Base-by-base conservation (phyloP, 2,888 invertebrate species). In the Cinara cedri region DNA sequence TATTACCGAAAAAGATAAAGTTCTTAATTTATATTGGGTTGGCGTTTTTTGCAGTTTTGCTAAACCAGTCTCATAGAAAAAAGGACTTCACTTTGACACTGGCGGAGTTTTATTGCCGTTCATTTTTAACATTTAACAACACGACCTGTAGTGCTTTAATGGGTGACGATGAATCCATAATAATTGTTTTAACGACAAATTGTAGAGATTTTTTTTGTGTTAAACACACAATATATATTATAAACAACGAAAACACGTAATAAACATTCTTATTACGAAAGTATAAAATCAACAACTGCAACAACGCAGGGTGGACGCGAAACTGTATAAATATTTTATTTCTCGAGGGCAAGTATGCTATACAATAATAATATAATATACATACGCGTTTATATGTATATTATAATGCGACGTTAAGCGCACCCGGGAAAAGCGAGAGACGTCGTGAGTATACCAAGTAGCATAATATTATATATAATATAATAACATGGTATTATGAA, bases 221-320 rank as follows among this genome's bases (percentile, higher is more conserved):
- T 16, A 49, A n/a, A 26, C 46, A 49, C 26, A 46, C n/a, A 68
- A 68, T 68, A 68, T 51, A 68, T 68, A 34, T 19, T 19, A 51
- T 4, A 34, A 34, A 34, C 34, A 34, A 34, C 34, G 34, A 34
- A 34, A 34, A 34, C 34, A 34, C 3, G 6, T 34, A 34, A 34
- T 34, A 34, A 34, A 34, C 3, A 34, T 34, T 34, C n/a, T n/a
- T n/a, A n/a, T n/a, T n/a, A n/a, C n/a, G n/a, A n/a, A 34, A 34
- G 34, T 34, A 72, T 24, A 72, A 72, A 60, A 72, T 46, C 24
- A 60, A 72, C 72, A 46, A 60, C 26, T 57, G 24, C 24, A 60
- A 72, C 72, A 46, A 60, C 26, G 72, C 24, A 24, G n/a, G n/a
- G n/a, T 10, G 72, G 13, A 72, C 46, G 46, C n/a, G 46, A 72